These are phyloP conservation scores for Acanthacorydalis orientalis DNA, from an alignment of 2,888 invertebrate genomes.

Conservation along the genomic window DNA sequence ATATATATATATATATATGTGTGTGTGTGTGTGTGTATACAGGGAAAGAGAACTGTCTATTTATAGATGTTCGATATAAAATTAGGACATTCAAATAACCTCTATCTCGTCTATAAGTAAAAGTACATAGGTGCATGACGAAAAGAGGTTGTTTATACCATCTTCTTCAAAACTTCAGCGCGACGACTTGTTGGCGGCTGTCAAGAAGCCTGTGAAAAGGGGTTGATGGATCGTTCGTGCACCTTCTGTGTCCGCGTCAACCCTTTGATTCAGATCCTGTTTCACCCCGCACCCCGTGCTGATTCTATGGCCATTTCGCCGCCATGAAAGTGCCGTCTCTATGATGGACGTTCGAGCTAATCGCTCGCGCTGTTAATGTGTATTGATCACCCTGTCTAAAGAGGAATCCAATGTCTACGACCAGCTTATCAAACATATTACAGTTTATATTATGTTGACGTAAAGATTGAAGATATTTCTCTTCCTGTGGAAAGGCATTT, in stretches of 20 bases:
- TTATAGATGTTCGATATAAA: too few species aligned
- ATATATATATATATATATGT: too few species aligned
- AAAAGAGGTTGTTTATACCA: too few species aligned
- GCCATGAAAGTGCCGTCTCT: not conserved
- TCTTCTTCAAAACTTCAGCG: too few species aligned
- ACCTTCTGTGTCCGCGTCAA: not conserved
- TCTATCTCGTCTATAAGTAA: too few species aligned
- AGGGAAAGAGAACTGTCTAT: too few species aligned
- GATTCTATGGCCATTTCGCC: too few species aligned
- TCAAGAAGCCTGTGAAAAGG: not conserved
- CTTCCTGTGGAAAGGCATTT: not conserved
- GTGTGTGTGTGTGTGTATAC: too few species aligned
- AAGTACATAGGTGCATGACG: too few species aligned
- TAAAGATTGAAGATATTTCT: not conserved
- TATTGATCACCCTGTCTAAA: constrained; percentile 2
- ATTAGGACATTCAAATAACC: too few species aligned
- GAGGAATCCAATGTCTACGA: too few species aligned
- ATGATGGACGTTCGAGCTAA: constrained; percentile 1
- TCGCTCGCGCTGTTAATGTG: constrained; percentile 1
- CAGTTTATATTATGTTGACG: not conserved
- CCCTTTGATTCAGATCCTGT: not conserved
- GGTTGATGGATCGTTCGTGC: not conserved
- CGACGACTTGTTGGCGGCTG: not conserved
- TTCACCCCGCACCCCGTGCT: not conserved
- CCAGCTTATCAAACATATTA: not conserved